Base-by-base conservation (phyloP, 2,888 invertebrate genomes). In the Drosophila cracens region DNA sequence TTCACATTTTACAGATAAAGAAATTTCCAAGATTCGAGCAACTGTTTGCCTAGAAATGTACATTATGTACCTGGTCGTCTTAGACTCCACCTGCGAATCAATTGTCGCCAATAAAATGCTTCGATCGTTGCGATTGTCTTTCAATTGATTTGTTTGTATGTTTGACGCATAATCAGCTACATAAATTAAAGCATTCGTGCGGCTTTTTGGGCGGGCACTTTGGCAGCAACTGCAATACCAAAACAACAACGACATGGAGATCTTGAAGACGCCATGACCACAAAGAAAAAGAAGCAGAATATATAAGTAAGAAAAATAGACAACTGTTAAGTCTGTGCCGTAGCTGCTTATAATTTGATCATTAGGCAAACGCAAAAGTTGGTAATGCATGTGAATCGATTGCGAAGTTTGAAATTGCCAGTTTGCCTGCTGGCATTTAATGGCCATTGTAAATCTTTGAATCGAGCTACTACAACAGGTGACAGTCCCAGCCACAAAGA, bases 181-280 rank as follows among this genome's bases (percentile, higher is more conserved):
- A 87, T 87, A 81, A 87, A 84, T 89, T 82, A 74, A 84, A 40
- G 59, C 80, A 80, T 65, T 46, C 40, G 70, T 57, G 60, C 56
- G 51, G 72, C 59, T 57, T 76, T 73, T 64, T 59, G 80, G 78
- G 74, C 72, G 71, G 70, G 56, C 46, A 46, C 60, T 61, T 54
- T 11, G 48, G 53, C 40, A 40, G 40, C 56, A 36, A 25, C 16
- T 16, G 8, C 25, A 46, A 46, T 25, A 8, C 25, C 7, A 25
- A 46, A 25, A 25, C 7, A 16, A 8, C 16, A 25, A 27, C 21
- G 16, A 46, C 8, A 8, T 8, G 27, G 54, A 62, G 13, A 60
- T 13, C 31, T 38, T 34, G 6, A 40, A 49, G 36, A 31, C 38
- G 60, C 34, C 62, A 58, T 62, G 43, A 60, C 43, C 33, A 60